These are phyloP conservation scores for Heteromyza rotundicornis DNA, from an alignment of 2,888 invertebrate species.

Conservation along the genomic window DNA sequence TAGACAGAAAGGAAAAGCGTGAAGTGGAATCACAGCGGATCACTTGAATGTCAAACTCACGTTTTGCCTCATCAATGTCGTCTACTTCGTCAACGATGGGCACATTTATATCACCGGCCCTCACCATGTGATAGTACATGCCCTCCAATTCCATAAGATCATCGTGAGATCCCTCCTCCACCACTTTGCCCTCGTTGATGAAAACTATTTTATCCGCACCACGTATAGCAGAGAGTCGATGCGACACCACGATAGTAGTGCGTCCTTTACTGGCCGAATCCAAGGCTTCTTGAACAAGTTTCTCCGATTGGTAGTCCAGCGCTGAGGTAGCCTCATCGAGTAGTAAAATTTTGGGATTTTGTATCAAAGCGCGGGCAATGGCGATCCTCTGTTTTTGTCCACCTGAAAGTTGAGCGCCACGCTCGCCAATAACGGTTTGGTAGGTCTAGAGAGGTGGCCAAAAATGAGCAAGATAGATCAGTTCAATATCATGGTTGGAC, in stretches of 20 bases:
- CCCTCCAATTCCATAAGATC: conserved; percentile 71
- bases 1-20: conserved; percentile 21
- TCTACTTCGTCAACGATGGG: conserved; percentile 42
- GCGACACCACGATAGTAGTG: conserved; percentile 79
- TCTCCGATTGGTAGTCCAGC: conserved; percentile 80
- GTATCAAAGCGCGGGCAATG: conserved; percentile 81
- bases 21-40: background rate
- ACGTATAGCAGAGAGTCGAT: conserved; percentile 74
- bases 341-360: conserved; percentile 76
- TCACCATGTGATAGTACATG: conserved; percentile 73
- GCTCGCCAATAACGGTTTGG: conserved; percentile 79
- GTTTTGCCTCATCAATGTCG: conserved; percentile 46
- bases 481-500: background rate
- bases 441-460: conserved; percentile 67
- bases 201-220: conserved; percentile 75
- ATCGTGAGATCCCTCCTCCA: conserved; percentile 78
- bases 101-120: conserved; percentile 57
- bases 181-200: conserved; percentile 74
- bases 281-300: conserved; percentile 79
- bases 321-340: conserved; percentile 88
- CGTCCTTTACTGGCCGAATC: conserved; percentile 77
- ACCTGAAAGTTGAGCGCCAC: conserved; percentile 81
- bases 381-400: conserved; percentile 88
- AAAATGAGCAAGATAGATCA: background rate
- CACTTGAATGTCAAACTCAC: conserved; percentile 33